phyloP scores from a whole-genome alignment of 2,888 invertebrate species.

The Athripsodes cinereus region DNA sequence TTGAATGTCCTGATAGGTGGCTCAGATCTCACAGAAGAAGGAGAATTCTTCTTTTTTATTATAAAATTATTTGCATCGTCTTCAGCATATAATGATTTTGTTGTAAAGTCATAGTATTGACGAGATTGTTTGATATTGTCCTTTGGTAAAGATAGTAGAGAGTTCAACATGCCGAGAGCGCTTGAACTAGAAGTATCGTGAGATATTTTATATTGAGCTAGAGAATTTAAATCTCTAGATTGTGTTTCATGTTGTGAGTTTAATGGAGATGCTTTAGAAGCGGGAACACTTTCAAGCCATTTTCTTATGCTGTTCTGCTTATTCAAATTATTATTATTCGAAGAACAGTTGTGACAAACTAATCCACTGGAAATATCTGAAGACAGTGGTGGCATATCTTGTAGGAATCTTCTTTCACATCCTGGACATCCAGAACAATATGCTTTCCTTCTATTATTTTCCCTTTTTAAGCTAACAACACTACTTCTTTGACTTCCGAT shows the following conservation, averaged over 20 bases:
- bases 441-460: constrained; percentile 53
- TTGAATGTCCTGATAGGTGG: constrained; percentile 41
- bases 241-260: not conserved
- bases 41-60: constrained; percentile 36
- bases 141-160: constrained; percentile 39
- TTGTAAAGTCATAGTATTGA: constrained; percentile 42
- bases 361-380: constrained; percentile 41
- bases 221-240: not conserved
- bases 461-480: constrained; percentile 53
- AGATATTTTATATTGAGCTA: constrained; percentile 16
- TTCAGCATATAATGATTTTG: constrained; percentile 27
- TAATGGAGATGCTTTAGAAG: constrained; percentile 27
- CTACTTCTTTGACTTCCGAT: constrained; percentile 51
- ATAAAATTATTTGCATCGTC: constrained; percentile 33
- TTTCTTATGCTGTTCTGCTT: constrained; percentile 69
- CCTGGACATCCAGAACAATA: constrained; percentile 63
- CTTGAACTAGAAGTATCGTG: constrained; percentile 33
- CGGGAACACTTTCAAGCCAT: constrained; percentile 69
- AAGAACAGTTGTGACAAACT: constrained; percentile 50
- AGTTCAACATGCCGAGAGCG: constrained; percentile 34
- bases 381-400: constrained; percentile 35
- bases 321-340: constrained; percentile 52
- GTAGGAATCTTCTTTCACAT: constrained; percentile 37
- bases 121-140: constrained; percentile 29
- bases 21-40: constrained; percentile 45